Conservation (phyloP, 2,113 vertebrate species). For the Nothocercus julius region DNA sequence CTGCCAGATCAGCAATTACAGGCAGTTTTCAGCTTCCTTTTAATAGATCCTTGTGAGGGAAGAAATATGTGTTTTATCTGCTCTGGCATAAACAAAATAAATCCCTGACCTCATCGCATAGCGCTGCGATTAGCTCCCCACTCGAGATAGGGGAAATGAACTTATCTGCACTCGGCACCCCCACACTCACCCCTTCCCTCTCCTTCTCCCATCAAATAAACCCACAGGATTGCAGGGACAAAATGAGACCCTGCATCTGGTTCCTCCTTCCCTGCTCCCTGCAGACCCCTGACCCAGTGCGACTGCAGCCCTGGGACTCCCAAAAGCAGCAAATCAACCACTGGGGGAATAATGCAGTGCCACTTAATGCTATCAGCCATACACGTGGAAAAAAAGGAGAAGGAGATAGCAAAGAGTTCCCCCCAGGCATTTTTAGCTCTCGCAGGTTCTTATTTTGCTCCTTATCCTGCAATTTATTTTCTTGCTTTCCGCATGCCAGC, state of each 20-base stretch:
- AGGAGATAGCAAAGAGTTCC: not conserved
- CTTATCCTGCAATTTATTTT: slow-evolving; percentile 26
- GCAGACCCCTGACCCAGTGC: not conserved
- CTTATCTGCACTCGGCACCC: not conserved
- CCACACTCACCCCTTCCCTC: not conserved
- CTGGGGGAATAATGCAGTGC: slow-evolving; percentile 19
- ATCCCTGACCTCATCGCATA: slow-evolving; percentile 25
- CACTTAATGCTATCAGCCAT: not conserved
- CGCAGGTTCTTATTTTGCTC: slow-evolving; percentile 18
- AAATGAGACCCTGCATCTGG: slow-evolving; percentile 28
- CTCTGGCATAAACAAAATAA: not conserved
- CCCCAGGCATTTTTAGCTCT: slow-evolving; percentile 9
- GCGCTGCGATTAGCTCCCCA: slow-evolving; percentile 27
- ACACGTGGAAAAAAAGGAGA: not conserved
- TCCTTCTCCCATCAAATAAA: not conserved
- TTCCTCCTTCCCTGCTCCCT: slow-evolving; percentile 23
- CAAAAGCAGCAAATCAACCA: not conserved
- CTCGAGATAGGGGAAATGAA: not conserved
- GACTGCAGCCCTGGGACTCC: slow-evolving; percentile 21
- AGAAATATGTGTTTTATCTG: slow-evolving; percentile 40
- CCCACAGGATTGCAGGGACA: not conserved
- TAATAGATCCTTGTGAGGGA: not conserved
- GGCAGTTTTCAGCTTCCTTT: no score
- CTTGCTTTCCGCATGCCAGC: slow-evolving; percentile 43
- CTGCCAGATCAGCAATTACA: no score